Base-by-base conservation (phyloP, 2,113 vertebrate genomes). In the Aphelocoma coerulescens region DNA sequence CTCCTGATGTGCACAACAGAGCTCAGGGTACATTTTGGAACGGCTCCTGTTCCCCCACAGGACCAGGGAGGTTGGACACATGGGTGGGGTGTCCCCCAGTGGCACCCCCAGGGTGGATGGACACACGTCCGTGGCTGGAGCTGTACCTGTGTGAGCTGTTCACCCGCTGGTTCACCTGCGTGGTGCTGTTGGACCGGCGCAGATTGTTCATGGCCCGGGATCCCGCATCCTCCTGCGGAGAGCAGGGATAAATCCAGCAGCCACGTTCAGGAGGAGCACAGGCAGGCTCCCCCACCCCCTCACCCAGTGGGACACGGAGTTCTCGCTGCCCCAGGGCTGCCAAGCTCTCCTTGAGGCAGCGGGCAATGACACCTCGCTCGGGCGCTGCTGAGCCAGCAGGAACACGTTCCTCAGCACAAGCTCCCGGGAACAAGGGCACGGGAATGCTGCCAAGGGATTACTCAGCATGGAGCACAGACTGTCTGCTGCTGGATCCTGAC, bases 121-220 rank as follows among this genome's bases (percentile, higher is more conserved):
- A 61, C 74, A 14, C 8, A 1, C 0, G 0, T 0, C 0, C 3
- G 7, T 10, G 22, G 54, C 73, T 16, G 73, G 23, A 30, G 86
- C 83, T 1, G 82, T 98, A 99, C 99, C 99, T 98, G 95, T 54
- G 67, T 2, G 94, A 57, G 65, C 97, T 39, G 78, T 97, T 95
- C 94, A 89, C 96, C 62, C 96, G 97, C 97, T 98, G 99, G 97
- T 97, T 98, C 44, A 99, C 99, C 86, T 99, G 99, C 0, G 99
- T 99, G 94, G 98, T 98, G 95, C 99, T 99, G 97, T 97, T 99
- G 72, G 99, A 99, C 26, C 99, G 96, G 30, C 99, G 96, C 15
- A 99, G 97, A 97, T 99, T 99, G 98, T 99, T 99, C 97, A 99
- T 98, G 15, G 99, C 98, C 80, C 98, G 97, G 43, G 98, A 74